These are phyloP conservation scores for Rousettus leschenaultii DNA, from an alignment of 2,113 vertebrate species.

Conservation along the genomic window DNA sequence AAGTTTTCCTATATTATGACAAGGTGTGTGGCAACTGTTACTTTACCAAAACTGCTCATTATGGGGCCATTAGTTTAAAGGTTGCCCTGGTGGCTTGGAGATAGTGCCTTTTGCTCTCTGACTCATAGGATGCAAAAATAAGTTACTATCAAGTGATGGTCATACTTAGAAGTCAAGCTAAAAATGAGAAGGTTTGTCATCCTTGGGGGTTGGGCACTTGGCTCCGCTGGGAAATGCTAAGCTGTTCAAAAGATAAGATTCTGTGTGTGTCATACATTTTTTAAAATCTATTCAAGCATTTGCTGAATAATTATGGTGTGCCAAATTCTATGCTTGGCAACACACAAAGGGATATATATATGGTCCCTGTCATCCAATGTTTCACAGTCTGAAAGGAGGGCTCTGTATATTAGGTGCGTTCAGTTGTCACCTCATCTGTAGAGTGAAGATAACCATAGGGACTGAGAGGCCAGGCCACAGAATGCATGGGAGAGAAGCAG, in stretches of 20 bases:
- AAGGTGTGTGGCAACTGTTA: slow-evolving; percentile 37
- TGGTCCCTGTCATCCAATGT: not conserved
- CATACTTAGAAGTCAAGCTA: slow-evolving; percentile 52
- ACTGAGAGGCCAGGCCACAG: not conserved
- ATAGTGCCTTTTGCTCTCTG: slow-evolving; percentile 62
- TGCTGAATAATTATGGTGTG: not conserved
- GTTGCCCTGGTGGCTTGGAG: slow-evolving; percentile 40
- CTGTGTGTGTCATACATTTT: not conserved
- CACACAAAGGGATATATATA: not conserved
- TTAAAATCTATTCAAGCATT: not conserved
- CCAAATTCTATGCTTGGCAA: not conserved
- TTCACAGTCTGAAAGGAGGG: not conserved
- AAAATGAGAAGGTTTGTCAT: slow-evolving; percentile 48
- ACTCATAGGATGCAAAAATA: slow-evolving; percentile 71
- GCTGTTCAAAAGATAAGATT: not conserved
- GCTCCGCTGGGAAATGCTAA: not conserved
- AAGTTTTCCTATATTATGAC: slow-evolving; percentile 62
- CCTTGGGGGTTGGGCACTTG: not conserved
- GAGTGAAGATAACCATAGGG: not conserved
- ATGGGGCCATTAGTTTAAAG: slow-evolving; percentile 60
- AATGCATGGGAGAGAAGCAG: not conserved
- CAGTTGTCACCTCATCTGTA: not conserved
- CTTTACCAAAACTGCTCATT: slow-evolving; percentile 64
- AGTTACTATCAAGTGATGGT: slow-evolving; percentile 60
- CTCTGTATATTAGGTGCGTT: not conserved